phyloP scores from a whole-genome alignment of 2,888 invertebrate species.

The Protonemura montana region DNA sequence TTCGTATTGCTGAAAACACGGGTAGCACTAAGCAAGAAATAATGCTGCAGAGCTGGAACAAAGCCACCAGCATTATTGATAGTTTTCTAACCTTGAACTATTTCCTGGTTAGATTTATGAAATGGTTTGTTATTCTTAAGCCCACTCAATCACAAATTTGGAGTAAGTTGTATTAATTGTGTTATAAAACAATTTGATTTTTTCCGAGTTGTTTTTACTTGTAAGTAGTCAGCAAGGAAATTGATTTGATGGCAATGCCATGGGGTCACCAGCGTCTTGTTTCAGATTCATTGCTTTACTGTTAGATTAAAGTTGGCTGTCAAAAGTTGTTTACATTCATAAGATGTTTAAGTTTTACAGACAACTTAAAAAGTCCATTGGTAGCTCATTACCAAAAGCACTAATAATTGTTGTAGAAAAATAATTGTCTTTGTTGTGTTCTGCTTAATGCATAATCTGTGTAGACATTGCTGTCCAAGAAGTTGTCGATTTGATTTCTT shows the following conservation, averaged over 20 bases:
- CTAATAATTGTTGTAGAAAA: constrained; percentile 26
- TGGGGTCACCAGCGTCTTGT: constrained; percentile 32
- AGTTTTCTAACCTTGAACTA: background rate
- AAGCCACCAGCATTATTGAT: background rate
- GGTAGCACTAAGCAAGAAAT: too few relatives aligned
- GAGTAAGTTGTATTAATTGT: constrained; percentile 3
- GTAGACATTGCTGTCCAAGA: background rate
- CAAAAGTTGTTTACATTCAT: constrained; percentile 36
- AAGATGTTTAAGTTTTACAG: constrained; percentile 32
- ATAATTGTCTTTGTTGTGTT: constrained; percentile 14
- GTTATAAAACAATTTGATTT: background rate
- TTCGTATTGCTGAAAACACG: too few relatives aligned
- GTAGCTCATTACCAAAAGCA: constrained; percentile 14
- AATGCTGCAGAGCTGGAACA: background rate
- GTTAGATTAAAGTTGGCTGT: constrained; percentile 38
- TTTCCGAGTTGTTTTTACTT: background rate
- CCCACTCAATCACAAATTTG: background rate
- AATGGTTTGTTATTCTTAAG: background rate
- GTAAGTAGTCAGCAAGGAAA: background rate
- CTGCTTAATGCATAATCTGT: background rate
- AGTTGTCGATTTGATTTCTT: background rate
- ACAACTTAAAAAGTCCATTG: constrained; percentile 18
- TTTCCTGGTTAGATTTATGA: background rate
- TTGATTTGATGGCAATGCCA: constrained; percentile 13
- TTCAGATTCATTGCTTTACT: background rate